Evolutionary conservation across 2,797 vertebrate genomes (phyloP), one percentile per base, ranked within the genome.

Genomic region (Neoniphon sammara): DNA sequence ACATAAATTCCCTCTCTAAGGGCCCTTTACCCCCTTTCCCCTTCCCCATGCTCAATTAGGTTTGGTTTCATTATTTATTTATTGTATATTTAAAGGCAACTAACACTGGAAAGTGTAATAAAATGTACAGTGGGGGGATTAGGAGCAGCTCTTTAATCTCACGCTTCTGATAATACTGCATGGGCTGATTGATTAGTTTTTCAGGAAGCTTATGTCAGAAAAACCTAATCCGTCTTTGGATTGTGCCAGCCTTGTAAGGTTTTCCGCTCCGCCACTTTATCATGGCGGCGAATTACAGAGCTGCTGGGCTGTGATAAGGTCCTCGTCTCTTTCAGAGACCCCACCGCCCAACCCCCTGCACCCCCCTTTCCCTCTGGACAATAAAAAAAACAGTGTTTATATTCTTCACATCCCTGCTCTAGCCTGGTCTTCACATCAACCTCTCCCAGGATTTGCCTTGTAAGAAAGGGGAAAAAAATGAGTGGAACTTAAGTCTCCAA

Each of bases 151-250:
- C 93, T 94, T 95, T 95, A 96, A 96, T 95, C 96, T 91, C 91
- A 82, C 87, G 91, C 93, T 94, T 94, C 93, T 96, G 94, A 95
- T 96, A 95, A 96, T 95, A 91, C 95, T 91, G 91, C 95, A 92
- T 88, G 90, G 94, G 88, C 95, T 96, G 96, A 97, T 96, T 97
- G 96, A 97, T 98, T 95, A 94, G 94, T 95, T 97, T 97, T 96
- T 96, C 93, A 96, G 95, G 92, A 95, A 96, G 96, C 96, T 95
- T 96, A 95, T 97, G 96, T 96, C 96, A 96, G 95, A 96, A 97
- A 95, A 94, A 95, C 94, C 94, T 95, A 97, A 97, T 97, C 96
- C 94, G 86, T 94, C 95, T 97, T 95, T 93, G 95, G 95, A 94
- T 96, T 96, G 95, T 97, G 94, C 92, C 96, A 92, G 94, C 93